Conservation (phyloP, 2,113 vertebrate species). For the Baryphthengus martii region DNA sequence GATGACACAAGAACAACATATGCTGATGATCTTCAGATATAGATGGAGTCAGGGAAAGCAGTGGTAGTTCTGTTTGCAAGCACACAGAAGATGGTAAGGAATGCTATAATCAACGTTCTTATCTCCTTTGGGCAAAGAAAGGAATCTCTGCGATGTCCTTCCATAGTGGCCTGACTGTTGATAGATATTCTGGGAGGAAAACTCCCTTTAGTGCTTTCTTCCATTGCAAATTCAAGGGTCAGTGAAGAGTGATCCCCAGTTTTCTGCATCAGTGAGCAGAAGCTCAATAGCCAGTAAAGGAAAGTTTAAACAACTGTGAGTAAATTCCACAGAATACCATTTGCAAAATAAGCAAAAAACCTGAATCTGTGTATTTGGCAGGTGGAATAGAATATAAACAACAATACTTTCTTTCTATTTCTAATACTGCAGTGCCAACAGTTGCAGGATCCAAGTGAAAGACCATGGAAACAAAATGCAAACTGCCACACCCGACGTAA, state of each 20-base stretch:
- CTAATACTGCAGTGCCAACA: background rate
- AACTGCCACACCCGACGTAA: background rate
- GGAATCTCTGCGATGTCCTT: background rate
- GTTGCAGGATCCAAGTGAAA: background rate
- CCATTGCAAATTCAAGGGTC: background rate
- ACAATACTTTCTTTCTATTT: background rate
- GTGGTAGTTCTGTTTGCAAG: background rate
- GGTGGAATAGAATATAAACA: background rate
- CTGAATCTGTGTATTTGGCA: background rate
- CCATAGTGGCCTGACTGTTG: background rate
- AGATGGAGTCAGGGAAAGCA: background rate
- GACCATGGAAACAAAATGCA: background rate
- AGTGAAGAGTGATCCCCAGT: background rate
- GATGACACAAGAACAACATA: background rate
- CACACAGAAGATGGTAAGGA: background rate
- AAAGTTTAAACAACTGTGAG: background rate
- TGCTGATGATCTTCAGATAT: background rate
- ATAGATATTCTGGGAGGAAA: background rate
- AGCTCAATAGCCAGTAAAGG: background rate
- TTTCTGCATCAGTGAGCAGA: background rate
- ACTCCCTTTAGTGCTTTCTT: background rate
- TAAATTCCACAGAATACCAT: background rate
- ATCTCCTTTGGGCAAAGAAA: background rate
- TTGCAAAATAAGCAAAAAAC: background rate
- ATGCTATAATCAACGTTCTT: background rate